These are phyloP conservation scores for Notoglanidium macrostoma DNA, from an alignment of 2,797 vertebrate genomes.

Conservation along the genomic window DNA sequence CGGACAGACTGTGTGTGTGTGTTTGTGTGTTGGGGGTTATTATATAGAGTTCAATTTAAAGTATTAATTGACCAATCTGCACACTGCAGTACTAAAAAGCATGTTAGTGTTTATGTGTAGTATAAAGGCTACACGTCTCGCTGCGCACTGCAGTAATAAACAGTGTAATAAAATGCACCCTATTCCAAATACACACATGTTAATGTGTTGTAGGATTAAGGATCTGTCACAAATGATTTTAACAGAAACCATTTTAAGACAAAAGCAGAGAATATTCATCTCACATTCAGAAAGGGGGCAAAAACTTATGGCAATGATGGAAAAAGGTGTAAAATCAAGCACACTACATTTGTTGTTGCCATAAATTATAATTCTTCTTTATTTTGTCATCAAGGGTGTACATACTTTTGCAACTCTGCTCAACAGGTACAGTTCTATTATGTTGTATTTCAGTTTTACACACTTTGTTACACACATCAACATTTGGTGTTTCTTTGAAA, in stretches of 20 bases:
- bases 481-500: background rate
- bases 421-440: background rate
- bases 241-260: background rate
- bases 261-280: background rate
- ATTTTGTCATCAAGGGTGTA: background rate
- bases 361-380: constrained; percentile 4
- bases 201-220: background rate
- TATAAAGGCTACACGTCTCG: background rate
- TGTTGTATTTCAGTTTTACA: background rate
- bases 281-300: background rate
- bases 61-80: too few relatives aligned
- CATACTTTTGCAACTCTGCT: background rate
- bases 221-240: background rate
- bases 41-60: background rate
- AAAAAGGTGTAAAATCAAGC: background rate
- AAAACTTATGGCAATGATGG: background rate
- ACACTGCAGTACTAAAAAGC: background rate
- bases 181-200: background rate
- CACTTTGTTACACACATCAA: background rate
- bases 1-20: background rate
- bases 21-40: constrained; percentile 27
- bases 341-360: background rate
- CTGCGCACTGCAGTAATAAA: background rate
- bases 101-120: background rate
- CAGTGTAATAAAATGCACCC: background rate